These are phyloP conservation scores for Dicaeum eximium DNA, from an alignment of 2,113 vertebrate species.

Conservation along the genomic window DNA sequence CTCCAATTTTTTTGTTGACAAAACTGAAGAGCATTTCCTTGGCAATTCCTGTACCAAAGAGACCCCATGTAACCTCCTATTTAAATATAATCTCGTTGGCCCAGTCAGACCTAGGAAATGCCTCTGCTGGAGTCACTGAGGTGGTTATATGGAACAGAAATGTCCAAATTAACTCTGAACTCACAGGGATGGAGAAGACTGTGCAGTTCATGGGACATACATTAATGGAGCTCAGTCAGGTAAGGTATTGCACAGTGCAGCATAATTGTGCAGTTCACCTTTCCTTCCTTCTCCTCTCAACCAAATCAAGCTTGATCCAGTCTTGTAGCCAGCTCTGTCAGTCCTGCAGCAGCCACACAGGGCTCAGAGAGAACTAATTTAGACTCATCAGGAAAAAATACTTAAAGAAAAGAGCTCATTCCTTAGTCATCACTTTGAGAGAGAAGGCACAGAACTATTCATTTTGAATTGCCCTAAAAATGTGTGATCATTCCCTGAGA, in stretches of 20 bases:
- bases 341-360: neutral
- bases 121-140: neutral
- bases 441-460: neutral
- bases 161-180: neutral
- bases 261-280: neutral
- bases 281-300: neutral
- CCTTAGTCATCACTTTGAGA: neutral
- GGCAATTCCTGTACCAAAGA: neutral
- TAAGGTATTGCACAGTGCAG: neutral
- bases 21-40: slow-evolving; percentile 9
- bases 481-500: neutral
- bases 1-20: slow-evolving; percentile 36
- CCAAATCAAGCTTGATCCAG: neutral
- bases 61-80: neutral
- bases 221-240: neutral
- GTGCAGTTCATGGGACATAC: neutral
- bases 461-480: neutral
- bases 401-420: neutral
- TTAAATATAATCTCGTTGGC: neutral
- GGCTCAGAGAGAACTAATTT: neutral
- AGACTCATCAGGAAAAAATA: neutral
- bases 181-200: neutral
- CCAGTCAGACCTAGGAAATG: neutral
- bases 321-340: neutral
- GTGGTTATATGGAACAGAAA: neutral